Percentiles rank a stretch among this genome's conserved stretches.
These are phyloP conservation scores for Pituophis catenifer DNA, from an alignment of 2,113 vertebrate genomes.

Conservation along the genomic window DNA sequence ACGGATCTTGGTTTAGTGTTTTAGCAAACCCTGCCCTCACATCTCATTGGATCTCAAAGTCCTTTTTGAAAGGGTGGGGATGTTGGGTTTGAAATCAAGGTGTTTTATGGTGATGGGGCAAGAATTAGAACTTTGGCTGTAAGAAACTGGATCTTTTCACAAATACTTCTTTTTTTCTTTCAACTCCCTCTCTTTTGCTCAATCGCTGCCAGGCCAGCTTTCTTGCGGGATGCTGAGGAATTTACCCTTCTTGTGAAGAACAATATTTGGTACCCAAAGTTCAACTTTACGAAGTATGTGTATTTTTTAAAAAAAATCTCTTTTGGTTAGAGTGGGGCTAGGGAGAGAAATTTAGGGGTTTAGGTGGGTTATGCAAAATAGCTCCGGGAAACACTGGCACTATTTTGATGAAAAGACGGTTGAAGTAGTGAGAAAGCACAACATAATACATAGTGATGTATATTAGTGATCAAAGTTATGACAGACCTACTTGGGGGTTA, in stretches of 20 bases:
- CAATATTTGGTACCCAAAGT: constrained; percentile 86
- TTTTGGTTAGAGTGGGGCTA: background rate
- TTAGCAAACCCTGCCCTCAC: background rate
- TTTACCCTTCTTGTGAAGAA: constrained; percentile 92
- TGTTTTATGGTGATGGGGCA: background rate
- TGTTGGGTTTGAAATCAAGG: background rate
- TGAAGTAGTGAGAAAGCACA: background rate
- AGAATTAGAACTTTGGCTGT: background rate
- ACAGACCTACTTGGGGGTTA: background rate
- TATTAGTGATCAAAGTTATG: too few relatives aligned
- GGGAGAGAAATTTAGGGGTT: background rate
- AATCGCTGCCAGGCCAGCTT: constrained; percentile 70
- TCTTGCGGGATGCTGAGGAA: constrained; percentile 82
- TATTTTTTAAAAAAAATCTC: background rate
- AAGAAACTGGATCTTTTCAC: background rate
- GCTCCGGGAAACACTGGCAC: background rate
- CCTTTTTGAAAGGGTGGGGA: background rate
- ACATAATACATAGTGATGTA: too few relatives aligned
- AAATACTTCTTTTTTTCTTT: too few relatives aligned
- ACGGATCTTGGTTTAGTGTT: background rate
- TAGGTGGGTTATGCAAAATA: background rate
- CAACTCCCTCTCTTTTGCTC: background rate
- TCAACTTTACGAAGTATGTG: constrained; percentile 84
- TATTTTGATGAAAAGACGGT: background rate
- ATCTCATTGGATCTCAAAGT: background rate